phyloP scores from a whole-genome alignment of 2,113 vertebrate species.

The Prietella phreatophila region DNA sequence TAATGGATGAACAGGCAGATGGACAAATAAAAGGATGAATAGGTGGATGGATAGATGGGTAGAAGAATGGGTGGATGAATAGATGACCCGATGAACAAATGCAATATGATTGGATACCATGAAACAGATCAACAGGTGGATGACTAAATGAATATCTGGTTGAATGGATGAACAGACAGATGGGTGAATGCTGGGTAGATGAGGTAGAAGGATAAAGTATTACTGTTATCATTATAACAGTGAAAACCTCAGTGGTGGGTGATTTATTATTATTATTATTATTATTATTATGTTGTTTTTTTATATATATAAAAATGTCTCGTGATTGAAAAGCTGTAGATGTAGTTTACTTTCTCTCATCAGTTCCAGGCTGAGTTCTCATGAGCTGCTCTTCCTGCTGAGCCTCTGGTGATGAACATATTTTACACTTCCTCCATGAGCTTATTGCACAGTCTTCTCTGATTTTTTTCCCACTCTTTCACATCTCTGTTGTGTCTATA shows the following conservation, averaged over 20 bases:
- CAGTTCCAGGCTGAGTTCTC: neutral
- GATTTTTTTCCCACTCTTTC: neutral
- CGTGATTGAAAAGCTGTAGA: neutral
- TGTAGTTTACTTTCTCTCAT: neutral
- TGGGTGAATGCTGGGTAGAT: neutral
- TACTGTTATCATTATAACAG: neutral
- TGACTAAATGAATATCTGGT: neutral
- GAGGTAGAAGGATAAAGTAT: neutral
- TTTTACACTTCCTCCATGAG: neutral
- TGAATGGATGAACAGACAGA: neutral
- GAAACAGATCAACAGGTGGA: neutral
- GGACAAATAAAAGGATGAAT: neutral
- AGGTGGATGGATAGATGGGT: neutral
- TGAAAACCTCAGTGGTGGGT: neutral
- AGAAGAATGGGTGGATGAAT: no score
- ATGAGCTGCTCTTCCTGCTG: slow-evolving; percentile 10
- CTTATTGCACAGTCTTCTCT: neutral
- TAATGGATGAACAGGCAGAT: neutral
- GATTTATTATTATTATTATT: neutral
- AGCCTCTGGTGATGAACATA: slow-evolving; percentile 26
- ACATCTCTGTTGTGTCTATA: neutral
- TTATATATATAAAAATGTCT: neutral
- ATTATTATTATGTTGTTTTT: no score
- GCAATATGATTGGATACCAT: neutral
- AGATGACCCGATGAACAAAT: neutral